Percentiles rank a stretch among this genome's conserved stretches.
These are phyloP conservation scores for Luperina nickerlii DNA, from an alignment of 2,888 invertebrate species.

Conservation along the genomic window DNA sequence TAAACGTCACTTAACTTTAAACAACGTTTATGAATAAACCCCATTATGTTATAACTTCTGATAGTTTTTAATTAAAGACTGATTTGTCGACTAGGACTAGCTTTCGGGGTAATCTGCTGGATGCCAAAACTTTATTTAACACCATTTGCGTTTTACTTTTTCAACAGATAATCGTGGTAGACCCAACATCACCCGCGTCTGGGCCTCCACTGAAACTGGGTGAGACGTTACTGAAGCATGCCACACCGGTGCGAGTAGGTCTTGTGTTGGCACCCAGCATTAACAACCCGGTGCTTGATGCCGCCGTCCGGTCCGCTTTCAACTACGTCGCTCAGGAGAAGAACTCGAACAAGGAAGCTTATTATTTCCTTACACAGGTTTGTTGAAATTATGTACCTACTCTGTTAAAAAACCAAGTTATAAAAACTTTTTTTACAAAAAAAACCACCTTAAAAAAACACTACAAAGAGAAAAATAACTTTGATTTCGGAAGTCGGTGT, in stretches of 20 bases:
- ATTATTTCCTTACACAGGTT: constrained; percentile 96
- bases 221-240: constrained; percentile 97
- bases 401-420: background rate
- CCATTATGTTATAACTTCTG: background rate
- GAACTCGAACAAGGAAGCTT: constrained; percentile 93
- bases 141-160: background rate
- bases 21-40: background rate
- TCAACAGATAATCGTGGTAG: constrained; percentile 94
- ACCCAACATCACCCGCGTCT: constrained; percentile 93
- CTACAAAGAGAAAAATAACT: no score
- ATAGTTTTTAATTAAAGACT: background rate
- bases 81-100: background rate
- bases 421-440: no score
- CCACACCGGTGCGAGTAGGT: constrained; percentile 97
- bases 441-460: no score
- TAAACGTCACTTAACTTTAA: background rate
- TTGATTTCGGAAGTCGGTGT: no score
- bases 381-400: background rate
- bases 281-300: constrained; percentile 92
- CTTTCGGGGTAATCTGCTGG: background rate
- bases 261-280: constrained; percentile 93
- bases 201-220: constrained; percentile 95
- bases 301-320: constrained; percentile 96
- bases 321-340: constrained; percentile 96
- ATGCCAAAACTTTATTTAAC: background rate